phyloP scores from a whole-genome alignment of 2,797 vertebrate species.

The Salmo trutta region DNA sequence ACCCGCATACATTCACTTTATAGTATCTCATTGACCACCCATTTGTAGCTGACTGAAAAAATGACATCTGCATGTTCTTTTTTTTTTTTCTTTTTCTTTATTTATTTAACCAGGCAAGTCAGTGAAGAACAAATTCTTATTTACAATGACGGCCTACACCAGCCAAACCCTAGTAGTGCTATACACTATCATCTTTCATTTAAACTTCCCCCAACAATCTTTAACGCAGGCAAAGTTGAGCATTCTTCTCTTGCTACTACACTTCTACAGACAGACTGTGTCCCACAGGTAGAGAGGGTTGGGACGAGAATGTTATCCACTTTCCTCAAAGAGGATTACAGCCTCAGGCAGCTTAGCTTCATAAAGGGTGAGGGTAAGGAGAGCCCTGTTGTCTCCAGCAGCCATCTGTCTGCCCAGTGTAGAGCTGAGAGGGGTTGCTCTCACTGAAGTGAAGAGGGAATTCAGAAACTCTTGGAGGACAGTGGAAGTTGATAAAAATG shows the following conservation, averaged over 20 bases:
- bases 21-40: not conserved
- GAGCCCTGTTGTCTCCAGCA: slow-evolving; percentile 44
- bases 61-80: not conserved
- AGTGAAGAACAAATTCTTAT: no score
- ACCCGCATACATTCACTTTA: no score
- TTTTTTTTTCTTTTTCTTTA: no score
- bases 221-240: no score
- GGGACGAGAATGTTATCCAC: slow-evolving; percentile 49
- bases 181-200: not conserved
- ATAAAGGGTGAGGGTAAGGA: slow-evolving; percentile 55
- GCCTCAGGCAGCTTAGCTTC: slow-evolving; percentile 64
- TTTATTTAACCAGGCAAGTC: no score
- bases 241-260: not conserved
- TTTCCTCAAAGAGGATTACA: slow-evolving; percentile 74
- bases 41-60: not conserved
- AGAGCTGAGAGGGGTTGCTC: slow-evolving; percentile 21
- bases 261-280: slow-evolving; percentile 6
- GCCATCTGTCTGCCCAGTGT: slow-evolving; percentile 61
- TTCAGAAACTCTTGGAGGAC: not conserved
- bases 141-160: no score
- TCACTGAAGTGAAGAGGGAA: not conserved
- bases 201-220: not conserved
- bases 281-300: slow-evolving; percentile 33
- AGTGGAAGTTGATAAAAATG: not conserved
- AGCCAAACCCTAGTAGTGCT: not conserved